Evolutionary conservation across 2,797 vertebrate species (phyloP), one percentile per base, ranked within the genome.

Genomic region (Stomatorhinus walkeri): DNA sequence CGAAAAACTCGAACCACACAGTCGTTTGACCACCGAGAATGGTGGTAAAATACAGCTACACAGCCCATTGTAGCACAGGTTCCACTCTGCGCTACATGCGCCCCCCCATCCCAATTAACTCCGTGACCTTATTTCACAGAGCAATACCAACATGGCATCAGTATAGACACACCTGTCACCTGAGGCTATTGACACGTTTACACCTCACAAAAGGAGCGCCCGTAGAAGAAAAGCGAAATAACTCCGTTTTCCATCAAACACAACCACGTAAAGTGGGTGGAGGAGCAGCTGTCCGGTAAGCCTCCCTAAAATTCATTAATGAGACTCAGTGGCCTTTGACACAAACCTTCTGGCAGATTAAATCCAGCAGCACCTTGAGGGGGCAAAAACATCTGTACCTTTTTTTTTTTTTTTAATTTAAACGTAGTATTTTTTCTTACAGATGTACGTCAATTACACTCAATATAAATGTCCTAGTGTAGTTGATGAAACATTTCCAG

Each of bases 281-380:
- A 85, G 68, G 59, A n/a, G 61, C 32, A 16, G 88, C 32, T n/a
- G 5, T 84, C 48, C 72, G 16, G 54, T 49, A 51, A 90, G 51
- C 54, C 40, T 86, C 24, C 54, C 43, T 68, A 56, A 81, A 16
- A 79, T 43, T 54, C 19, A 88, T 22, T 10, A 4, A 40, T 22
- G 89, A 43, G 36, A 87, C 72, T 6, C 3, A 48, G 5, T n/a
- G 24, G 46, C 64, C 64, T 2, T 64, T 22, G 59, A 40, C 85
- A 28, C 81, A 40, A 46, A 0, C 14, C 0, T 4, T 90, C 89
- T 79, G 87, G 24, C 4, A 85, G 87, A 89, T 68, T 64, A n/a
- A 88, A 61, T 88, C 54, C 88, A 87, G 87, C 52, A 85, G 40
- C 48, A 54, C 48, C 79, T 85, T 36, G 12, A 64, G 2, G 64